Evolutionary conservation across 2,113 vertebrate genomes (phyloP).

Genomic region (Elephantulus edwardii): DNA sequence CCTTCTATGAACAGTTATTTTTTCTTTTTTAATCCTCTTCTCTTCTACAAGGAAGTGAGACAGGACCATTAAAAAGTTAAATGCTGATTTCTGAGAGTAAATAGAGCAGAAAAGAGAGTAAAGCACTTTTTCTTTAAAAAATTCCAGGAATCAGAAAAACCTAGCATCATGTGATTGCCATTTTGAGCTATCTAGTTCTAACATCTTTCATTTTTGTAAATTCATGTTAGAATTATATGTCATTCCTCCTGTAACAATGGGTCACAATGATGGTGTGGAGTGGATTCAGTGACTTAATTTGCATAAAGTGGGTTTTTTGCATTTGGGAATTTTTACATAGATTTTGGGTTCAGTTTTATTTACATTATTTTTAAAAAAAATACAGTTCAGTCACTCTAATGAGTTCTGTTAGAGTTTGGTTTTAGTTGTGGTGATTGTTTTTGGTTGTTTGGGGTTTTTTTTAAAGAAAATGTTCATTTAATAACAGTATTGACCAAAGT

Average conservation of each 20-base stretch:
- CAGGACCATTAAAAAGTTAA: constrained; percentile 80
- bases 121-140: constrained; percentile 58
- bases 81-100: constrained; percentile 77
- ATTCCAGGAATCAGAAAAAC: constrained; percentile 56
- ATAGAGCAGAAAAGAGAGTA: constrained; percentile 53
- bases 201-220: constrained; percentile 51
- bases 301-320: neutral
- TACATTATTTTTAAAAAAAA: neutral
- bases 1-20: constrained; percentile 78
- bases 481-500: neutral
- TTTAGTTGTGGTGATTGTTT: too few relatives aligned
- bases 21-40: constrained; percentile 80
- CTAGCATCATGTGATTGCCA: constrained; percentile 12
- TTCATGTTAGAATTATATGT: constrained; percentile 43
- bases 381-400: neutral
- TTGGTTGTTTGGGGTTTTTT: too few relatives aligned
- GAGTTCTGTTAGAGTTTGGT: too few relatives aligned
- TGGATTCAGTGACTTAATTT: constrained; percentile 43
- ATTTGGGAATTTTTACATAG: constrained; percentile 30
- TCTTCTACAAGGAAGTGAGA: constrained; percentile 70
- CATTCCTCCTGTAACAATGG: constrained; percentile 44
- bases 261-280: constrained; percentile 23
- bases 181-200: constrained; percentile 36
- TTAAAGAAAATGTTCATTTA: constrained; percentile 6
- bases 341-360: constrained; percentile 4